Evolutionary conservation across 2,888 invertebrate genomes (phyloP).

Genomic region (Habroteleia sp.): DNA sequence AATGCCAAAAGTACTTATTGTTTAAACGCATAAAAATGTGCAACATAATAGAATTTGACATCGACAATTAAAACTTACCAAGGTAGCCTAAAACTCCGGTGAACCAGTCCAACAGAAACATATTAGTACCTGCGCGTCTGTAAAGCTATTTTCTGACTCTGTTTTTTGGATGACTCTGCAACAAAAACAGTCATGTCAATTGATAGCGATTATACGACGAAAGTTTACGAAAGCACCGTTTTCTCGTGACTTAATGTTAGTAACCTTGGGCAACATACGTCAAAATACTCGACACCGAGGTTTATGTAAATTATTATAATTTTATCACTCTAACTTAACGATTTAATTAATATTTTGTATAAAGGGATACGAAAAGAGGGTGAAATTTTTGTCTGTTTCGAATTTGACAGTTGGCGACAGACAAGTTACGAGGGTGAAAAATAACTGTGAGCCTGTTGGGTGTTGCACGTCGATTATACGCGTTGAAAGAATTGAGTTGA

Average conservation of each 20-base stretch:
- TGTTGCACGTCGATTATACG: slow-evolving; percentile 1
- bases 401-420: slow-evolving; percentile 25
- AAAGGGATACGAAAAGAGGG: neutral
- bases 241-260: slow-evolving; percentile 1
- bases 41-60: too few relatives aligned
- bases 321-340: neutral
- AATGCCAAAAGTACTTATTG: neutral
- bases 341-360: too few relatives aligned
- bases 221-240: slow-evolving; percentile 15
- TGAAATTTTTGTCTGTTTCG: slow-evolving; percentile 1
- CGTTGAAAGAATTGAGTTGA: neutral
- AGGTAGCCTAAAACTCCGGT: slow-evolving; percentile 96
- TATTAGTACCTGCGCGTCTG: slow-evolving; percentile 78
- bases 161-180: slow-evolving; percentile 78
- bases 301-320: too few relatives aligned
- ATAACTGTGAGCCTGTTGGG: slow-evolving; percentile 26
- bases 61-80: slow-evolving; percentile 84
- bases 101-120: slow-evolving; percentile 98
- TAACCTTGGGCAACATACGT: slow-evolving; percentile 56
- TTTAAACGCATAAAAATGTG: too few relatives aligned
- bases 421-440: slow-evolving; percentile 45
- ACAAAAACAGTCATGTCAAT: slow-evolving; percentile 67
- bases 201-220: slow-evolving; percentile 12
- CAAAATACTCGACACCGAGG: slow-evolving; percentile 47
- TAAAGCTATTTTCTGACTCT: slow-evolving; percentile 61